Percentiles rank a stretch among this genome's conserved stretches.
Evolutionary conservation across 1,140 invertebrate species (phyloP).

Genomic region (Grapholita molesta): DNA sequence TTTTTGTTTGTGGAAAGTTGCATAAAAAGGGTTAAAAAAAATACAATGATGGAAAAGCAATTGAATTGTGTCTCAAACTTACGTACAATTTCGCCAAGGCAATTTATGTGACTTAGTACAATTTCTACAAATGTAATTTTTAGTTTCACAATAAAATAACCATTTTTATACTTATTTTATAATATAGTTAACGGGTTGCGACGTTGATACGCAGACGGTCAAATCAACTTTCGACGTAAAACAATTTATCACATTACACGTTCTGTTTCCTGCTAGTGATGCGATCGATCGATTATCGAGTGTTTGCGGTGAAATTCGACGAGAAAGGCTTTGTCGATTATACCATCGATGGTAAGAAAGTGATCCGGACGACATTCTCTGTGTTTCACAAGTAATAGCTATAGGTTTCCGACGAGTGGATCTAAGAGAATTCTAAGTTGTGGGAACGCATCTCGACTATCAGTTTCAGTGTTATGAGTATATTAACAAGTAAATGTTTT

Average conservation of each 20-base stretch:
- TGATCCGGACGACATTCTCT: conserved; percentile 34
- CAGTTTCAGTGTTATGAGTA: neutral
- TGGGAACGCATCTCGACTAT: neutral
- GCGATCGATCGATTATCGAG: conserved; percentile 40
- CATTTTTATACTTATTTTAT: neutral
- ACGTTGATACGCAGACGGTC: neutral
- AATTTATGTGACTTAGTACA: too few species aligned
- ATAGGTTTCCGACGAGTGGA: neutral
- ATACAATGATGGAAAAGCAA: too few species aligned
- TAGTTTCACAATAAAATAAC: too few species aligned
- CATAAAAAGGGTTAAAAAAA: neutral
- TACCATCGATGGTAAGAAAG: conserved; percentile 38
- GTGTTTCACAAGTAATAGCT: conserved; percentile 17
- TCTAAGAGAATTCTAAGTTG: neutral
- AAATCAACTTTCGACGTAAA: neutral
- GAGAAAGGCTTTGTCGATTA: conserved; percentile 48
- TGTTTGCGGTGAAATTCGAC: conserved; percentile 42
- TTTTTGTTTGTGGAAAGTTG: neutral
- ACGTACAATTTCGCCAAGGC: too few species aligned
- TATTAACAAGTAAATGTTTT: neutral
- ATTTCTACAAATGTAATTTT: too few species aligned
- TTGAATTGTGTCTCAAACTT: too few species aligned
- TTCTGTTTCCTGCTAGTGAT: conserved; percentile 35
- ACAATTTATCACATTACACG: conserved; percentile 16
- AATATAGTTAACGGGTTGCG: neutral